Conservation (phyloP, 2,888 invertebrate species). For the Calameuta filiformis region DNA sequence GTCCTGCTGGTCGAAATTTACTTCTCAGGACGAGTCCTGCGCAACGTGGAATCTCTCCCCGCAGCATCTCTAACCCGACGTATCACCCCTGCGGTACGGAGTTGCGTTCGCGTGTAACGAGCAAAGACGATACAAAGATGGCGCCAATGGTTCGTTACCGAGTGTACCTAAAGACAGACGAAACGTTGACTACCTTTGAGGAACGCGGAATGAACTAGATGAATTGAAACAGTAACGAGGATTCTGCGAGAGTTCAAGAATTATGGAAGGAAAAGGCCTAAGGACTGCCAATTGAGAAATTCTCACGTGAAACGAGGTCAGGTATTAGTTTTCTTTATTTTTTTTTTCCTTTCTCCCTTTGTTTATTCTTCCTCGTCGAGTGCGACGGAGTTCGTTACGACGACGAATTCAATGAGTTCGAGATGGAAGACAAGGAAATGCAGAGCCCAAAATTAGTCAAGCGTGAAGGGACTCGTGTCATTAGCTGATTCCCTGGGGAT, state of each 20-base stretch:
- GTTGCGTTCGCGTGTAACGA: no score
- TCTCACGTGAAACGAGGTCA: not conserved
- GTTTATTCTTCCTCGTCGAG: not conserved
- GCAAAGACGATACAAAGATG: not conserved
- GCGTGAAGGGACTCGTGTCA: not conserved
- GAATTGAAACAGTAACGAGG: not conserved
- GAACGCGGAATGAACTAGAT: not conserved
- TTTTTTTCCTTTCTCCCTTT: not conserved
- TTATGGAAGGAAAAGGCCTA: not conserved
- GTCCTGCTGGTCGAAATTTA: not conserved
- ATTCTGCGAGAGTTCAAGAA: not conserved
- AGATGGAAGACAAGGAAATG: not conserved
- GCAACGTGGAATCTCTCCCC: not conserved
- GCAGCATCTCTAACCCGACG: not conserved
- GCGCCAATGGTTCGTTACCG: not conserved
- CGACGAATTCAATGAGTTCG: not conserved
- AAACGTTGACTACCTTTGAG: not conserved
- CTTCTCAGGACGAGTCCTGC: not conserved
- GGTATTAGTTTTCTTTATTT: not conserved
- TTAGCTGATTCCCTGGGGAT: not conserved
- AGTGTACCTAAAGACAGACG: not conserved
- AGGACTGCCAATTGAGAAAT: not conserved
- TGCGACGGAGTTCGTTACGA: not conserved
- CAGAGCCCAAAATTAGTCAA: not conserved
- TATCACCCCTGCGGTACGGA: not conserved